Conservation (phyloP, 2,797 vertebrate genomes). For the Macropus fuliginosus region DNA sequence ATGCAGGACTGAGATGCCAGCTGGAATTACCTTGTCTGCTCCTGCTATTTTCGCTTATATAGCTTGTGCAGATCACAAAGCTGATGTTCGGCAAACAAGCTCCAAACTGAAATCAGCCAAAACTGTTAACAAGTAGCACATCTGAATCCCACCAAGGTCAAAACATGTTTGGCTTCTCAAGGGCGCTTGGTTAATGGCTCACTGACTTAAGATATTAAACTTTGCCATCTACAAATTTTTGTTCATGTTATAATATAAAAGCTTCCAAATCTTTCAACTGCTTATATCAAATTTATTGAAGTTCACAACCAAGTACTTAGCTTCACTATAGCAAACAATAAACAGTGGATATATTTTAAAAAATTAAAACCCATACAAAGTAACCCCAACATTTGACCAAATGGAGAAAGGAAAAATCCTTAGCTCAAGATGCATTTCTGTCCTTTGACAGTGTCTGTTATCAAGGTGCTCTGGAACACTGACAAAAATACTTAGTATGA, state of each 20-base stretch:
- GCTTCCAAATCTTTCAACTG: constrained; percentile 28
- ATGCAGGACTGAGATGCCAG: constrained; percentile 84
- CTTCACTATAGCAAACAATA: constrained; percentile 25
- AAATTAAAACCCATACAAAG: constrained; percentile 46
- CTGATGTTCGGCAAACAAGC: constrained; percentile 48
- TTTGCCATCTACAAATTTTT: constrained; percentile 25
- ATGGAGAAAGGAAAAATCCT: constrained; percentile 45
- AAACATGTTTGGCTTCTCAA: constrained; percentile 55
- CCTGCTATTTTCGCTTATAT: constrained; percentile 80
- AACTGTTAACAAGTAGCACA: constrained; percentile 60
- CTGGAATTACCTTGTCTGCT: constrained; percentile 86
- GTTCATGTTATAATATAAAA: constrained; percentile 17
- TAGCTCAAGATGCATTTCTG: constrained; percentile 35
- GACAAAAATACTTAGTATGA: constrained; percentile 44
- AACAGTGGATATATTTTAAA: constrained; percentile 43
- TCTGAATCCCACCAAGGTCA: constrained; percentile 49
- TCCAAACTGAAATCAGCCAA: constrained; percentile 52
- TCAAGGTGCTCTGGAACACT: constrained; percentile 39
- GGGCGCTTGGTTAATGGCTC: constrained; percentile 61
- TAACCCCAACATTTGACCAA: constrained; percentile 41
- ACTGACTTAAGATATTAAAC: constrained; percentile 34
- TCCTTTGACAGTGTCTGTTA: constrained; percentile 17
- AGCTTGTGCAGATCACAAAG: constrained; percentile 79
- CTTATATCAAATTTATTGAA: constrained; percentile 37
- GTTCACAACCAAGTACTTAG: constrained; percentile 39